phyloP scores from a whole-genome alignment of 2,113 vertebrate species.

The Hucho hucho region DNA sequence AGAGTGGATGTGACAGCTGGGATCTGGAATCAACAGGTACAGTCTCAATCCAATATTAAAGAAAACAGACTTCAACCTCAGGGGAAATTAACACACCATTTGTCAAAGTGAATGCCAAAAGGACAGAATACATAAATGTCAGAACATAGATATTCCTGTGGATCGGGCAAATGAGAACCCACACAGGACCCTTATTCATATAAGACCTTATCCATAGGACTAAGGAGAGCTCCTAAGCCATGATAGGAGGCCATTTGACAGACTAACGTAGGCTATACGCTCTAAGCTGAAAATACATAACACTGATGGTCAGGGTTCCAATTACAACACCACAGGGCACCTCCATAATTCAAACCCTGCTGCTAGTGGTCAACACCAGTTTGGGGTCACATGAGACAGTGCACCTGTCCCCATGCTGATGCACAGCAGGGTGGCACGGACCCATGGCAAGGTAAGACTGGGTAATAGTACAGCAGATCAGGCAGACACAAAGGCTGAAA shows the following conservation, averaged over 20 bases:
- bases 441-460: neutral
- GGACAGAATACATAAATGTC: neutral
- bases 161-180: too few relatives aligned
- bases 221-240: too few relatives aligned
- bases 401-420: neutral
- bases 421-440: slow-evolving; percentile 7
- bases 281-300: neutral
- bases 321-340: slow-evolving; percentile 9
- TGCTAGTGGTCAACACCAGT: neutral
- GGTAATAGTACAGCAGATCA: slow-evolving; percentile 23
- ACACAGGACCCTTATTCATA: too few relatives aligned
- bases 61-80: neutral
- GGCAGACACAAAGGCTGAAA: slow-evolving; percentile 28
- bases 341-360: slow-evolving; percentile 12
- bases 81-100: neutral
- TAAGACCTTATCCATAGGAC: too few relatives aligned
- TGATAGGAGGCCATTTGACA: neutral
- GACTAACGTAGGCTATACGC: neutral
- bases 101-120: slow-evolving; percentile 2
- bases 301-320: slow-evolving; percentile 9
- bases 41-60: too few relatives aligned
- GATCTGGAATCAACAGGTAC: too few relatives aligned
- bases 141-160: too few relatives aligned
- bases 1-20: neutral
- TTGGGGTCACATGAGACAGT: neutral